phyloP scores from a whole-genome alignment of 2,888 invertebrate genomes.

The Apamea sordens region DNA sequence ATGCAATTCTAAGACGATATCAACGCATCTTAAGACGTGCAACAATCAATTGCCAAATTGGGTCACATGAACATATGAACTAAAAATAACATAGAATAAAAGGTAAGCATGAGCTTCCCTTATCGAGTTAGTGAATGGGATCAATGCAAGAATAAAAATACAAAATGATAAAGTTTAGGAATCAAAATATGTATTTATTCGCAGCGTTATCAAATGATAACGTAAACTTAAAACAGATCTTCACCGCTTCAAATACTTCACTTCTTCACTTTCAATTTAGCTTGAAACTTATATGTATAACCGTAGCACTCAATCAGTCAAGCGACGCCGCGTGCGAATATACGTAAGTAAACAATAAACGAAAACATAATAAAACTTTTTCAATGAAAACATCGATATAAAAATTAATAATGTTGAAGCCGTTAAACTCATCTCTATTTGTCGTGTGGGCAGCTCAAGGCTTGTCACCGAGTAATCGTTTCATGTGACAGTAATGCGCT shows the following conservation, averaged over 20 bases:
- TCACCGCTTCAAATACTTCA: no score
- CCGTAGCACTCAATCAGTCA: not conserved
- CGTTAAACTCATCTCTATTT: conserved; percentile 55
- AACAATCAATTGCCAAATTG: not conserved
- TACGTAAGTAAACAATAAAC: conserved; percentile 8
- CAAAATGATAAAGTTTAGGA: not conserved
- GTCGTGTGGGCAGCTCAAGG: conserved; percentile 58
- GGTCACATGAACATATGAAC: not conserved
- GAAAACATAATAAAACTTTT: not conserved
- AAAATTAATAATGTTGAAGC: conserved; percentile 41
- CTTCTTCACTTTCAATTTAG: not conserved
- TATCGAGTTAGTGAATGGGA: not conserved
- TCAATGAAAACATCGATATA: conserved; percentile 56
- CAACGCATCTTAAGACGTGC: not conserved
- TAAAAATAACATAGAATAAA: not conserved
- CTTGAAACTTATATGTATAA: not conserved
- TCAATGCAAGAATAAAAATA: not conserved
- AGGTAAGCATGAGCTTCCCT: not conserved
- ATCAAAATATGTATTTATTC: not conserved
- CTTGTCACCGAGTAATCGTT: conserved; percentile 41
- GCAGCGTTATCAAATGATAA: not conserved
- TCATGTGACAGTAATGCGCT: conserved; percentile 42
- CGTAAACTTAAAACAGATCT: not conserved
- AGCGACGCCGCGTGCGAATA: not conserved
- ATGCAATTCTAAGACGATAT: not conserved